These are phyloP conservation scores for Melanitta fusca DNA, from an alignment of 2,797 vertebrate species.

Conservation along the genomic window DNA sequence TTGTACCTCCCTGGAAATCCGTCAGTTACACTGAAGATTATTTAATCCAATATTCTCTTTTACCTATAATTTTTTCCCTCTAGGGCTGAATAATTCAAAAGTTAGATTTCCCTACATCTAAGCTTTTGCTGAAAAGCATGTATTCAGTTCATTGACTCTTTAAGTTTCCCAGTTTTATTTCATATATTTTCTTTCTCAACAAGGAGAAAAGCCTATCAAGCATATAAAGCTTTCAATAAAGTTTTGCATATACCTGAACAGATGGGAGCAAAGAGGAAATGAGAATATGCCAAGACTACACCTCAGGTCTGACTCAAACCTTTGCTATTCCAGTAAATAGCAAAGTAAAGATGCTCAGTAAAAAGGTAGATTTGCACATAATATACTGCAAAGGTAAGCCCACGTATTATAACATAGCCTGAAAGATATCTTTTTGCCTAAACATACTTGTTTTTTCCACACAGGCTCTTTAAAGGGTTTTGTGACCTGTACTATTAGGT, in stretches of 20 bases:
- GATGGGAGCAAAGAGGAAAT: neutral
- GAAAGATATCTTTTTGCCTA: neutral
- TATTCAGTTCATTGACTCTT: neutral
- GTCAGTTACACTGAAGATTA: neutral
- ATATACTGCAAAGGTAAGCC: neutral
- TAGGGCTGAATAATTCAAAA: neutral
- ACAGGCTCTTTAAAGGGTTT: neutral
- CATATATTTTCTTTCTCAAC: neutral
- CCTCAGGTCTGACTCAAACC: neutral
- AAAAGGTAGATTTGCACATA: neutral
- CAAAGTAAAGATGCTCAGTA: neutral
- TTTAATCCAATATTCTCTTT: constrained; percentile 25
- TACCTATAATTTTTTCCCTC: neutral
- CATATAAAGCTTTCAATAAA: neutral
- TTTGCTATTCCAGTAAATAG: neutral
- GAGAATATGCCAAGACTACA: neutral
- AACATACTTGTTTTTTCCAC: neutral
- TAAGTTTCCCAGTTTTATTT: neutral
- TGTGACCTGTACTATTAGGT: neutral
- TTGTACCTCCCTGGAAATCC: constrained; percentile 10
- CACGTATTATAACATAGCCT: neutral
- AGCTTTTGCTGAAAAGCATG: neutral
- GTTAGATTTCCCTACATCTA: neutral
- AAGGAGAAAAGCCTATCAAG: neutral
- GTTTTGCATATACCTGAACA: constrained; percentile 32